Evolutionary conservation across 2,888 invertebrate genomes (phyloP).

Genomic region (Dryobotodes eremita): DNA sequence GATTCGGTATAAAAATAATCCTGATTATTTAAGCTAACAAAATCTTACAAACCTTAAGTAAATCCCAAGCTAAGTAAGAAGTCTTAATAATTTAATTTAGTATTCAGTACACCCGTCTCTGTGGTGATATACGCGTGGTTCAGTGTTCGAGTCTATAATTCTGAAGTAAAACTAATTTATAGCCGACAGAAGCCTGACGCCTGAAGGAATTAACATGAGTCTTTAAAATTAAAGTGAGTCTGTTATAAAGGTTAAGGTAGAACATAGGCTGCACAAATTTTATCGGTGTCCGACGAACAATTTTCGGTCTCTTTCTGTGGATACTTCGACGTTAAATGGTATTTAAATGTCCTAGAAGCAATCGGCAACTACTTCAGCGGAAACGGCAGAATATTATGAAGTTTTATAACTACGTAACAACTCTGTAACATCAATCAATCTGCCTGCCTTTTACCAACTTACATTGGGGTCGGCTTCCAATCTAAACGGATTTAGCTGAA

Average conservation of each 20-base stretch:
- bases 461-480: neutral
- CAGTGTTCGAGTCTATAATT: slow-evolving; percentile 50
- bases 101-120: slow-evolving; percentile 32
- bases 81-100: slow-evolving; percentile 47
- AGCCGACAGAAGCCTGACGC: slow-evolving; percentile 22
- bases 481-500: too few relatives aligned
- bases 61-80: slow-evolving; percentile 2
- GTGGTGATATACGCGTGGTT: slow-evolving; percentile 34
- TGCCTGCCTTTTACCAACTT: neutral
- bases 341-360: neutral
- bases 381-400: neutral
- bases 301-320: neutral
- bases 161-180: slow-evolving; percentile 58
- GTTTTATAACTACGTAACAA: neutral
- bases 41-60: neutral
- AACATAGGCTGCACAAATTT: neutral
- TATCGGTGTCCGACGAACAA: neutral
- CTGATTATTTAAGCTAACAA: neutral
- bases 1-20: neutral
- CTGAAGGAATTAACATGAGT: slow-evolving; percentile 43
- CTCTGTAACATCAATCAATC: neutral
- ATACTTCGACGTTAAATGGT: neutral
- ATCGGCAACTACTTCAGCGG: neutral
- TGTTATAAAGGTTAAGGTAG: neutral
- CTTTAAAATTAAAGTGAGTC: slow-evolving; percentile 36